phyloP scores from a whole-genome alignment of 2,113 vertebrate species.

The Sciurus niger region DNA sequence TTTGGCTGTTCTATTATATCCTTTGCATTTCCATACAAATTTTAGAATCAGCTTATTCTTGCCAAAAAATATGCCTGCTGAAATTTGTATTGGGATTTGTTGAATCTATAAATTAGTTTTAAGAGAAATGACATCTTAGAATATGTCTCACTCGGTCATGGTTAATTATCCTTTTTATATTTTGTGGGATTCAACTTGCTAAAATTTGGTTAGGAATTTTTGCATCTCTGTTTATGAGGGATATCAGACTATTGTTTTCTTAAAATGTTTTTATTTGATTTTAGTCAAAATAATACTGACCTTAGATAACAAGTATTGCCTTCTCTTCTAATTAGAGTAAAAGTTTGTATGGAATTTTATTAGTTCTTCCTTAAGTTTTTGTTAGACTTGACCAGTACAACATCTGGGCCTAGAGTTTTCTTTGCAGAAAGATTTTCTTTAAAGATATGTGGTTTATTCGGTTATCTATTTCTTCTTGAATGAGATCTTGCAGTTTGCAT shows the following conservation, averaged over 20 bases:
- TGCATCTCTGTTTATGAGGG: background rate
- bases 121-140: background rate
- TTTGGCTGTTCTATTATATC: background rate
- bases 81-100: background rate
- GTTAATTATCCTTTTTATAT: conserved; percentile 10
- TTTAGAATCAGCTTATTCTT: background rate
- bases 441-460: background rate
- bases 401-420: background rate
- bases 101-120: too few species aligned
- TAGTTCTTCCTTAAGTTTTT: background rate
- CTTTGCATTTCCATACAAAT: background rate
- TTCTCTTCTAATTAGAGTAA: background rate
- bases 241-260: background rate
- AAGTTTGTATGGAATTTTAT: conserved; percentile 6
- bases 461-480: background rate
- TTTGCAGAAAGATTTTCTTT: background rate
- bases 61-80: background rate
- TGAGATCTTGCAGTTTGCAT: background rate
- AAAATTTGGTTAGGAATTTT: background rate
- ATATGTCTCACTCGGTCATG: background rate
- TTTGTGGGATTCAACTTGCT: background rate
- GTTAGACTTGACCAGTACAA: background rate
- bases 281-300: background rate
- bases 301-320: conserved; percentile 8
- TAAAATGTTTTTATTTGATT: background rate